Evolutionary conservation across 1,140 invertebrate genomes (phyloP), one percentile per base, ranked within the genome.

Genomic region (Drosophila busckii): DNA sequence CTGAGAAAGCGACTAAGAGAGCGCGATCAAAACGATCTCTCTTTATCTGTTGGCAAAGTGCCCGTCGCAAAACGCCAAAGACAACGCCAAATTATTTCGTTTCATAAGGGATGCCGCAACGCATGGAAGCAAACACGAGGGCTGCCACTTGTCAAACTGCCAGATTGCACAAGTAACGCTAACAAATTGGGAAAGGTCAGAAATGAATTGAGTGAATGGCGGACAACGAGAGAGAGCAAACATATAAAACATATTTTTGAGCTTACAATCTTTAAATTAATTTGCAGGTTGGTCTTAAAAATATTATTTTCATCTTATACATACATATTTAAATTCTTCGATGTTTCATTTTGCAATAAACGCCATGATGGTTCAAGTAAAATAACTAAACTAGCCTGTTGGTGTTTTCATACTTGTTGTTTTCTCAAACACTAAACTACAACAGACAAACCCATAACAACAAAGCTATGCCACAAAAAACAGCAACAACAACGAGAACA

Each of bases 101-200:
- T 42, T 52, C 31, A 75, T 65, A 75, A 65, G 70, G 70, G 75
- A 55, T 52, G 48, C 28, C 29, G 32, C 15, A 32, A 28, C 12
- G 8, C 9, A 16, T 7, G 20, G n/a, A 10, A 50, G 16, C 19
- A 23, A 23, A 23, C 22, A 28, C 37, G 61, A 69, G 70, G 70
- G 69, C 45, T 61, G 42, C 42, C 70, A 41, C 56, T 78, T 76
- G 71, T 70, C 71, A 71, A 55, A 32, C 37, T 71, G 73, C 71
- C 71, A 78, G 71, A 78, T 76, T 75, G 50, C 70, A 49, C 58
- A 70, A 75, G 54, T 61, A 56, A 9, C 15, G 40, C 32, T n/a
- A n/a, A n/a, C n/a, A 22, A 67, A 67, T 76, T 76, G 66, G 42
- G 66, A 70, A 76, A 67, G 66, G 66, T 62, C 71, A 70, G 66